Evolutionary conservation across 2,888 invertebrate genomes (phyloP).

Genomic region (Drosophila colorata): DNA sequence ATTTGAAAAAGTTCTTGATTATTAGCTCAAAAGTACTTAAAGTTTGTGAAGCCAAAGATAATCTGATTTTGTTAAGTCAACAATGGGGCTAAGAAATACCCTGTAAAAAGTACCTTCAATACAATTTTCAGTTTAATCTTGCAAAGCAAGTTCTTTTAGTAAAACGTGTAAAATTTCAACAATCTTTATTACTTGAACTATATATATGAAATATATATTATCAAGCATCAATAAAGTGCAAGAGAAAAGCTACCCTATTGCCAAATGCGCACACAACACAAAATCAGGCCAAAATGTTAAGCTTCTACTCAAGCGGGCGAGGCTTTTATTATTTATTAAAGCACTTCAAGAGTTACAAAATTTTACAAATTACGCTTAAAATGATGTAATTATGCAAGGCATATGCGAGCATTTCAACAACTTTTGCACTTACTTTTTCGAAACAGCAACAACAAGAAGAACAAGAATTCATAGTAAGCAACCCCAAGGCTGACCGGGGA

Average conservation of each 20-base stretch:
- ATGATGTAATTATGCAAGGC: slow-evolving; percentile 69
- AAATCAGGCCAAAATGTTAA: slow-evolving; percentile 57
- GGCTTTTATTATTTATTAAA: slow-evolving; percentile 69
- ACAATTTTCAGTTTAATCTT: too few species aligned
- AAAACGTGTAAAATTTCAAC: background rate
- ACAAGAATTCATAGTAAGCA: slow-evolving; percentile 9
- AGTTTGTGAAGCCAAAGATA: background rate
- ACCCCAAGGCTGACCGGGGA: slow-evolving; percentile 37
- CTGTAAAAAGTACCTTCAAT: too few species aligned
- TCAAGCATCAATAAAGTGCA: background rate
- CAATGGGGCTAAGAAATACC: background rate
- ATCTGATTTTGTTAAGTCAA: background rate
- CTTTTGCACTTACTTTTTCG: slow-evolving; percentile 39
- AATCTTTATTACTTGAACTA: background rate
- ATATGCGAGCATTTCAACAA: slow-evolving; percentile 69
- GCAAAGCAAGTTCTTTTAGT: too few species aligned
- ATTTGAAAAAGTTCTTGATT: background rate
- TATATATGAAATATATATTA: background rate
- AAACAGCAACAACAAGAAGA: slow-evolving; percentile 22
- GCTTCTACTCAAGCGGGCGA: slow-evolving; percentile 23
- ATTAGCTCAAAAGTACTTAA: background rate
- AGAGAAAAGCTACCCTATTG: background rate
- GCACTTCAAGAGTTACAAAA: slow-evolving; percentile 69
- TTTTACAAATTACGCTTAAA: slow-evolving; percentile 34
- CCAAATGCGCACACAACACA: background rate